phyloP scores from a whole-genome alignment of 2,888 invertebrate genomes.

The Tetranychus piercei region DNA sequence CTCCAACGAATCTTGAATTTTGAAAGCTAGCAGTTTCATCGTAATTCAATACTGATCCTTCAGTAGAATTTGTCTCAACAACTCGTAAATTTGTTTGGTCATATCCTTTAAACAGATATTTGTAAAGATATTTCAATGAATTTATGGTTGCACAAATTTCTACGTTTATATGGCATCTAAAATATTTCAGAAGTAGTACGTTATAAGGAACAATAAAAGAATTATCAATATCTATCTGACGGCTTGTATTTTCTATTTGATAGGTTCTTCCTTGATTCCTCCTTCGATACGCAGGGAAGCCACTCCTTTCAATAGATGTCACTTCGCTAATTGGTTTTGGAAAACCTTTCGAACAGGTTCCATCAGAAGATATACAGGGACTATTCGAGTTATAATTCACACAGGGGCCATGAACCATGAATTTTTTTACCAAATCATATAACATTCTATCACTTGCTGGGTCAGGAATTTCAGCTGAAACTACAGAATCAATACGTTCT shows the following conservation, averaged over 20 bases:
- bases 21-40: conserved; percentile 19
- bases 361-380: conserved; percentile 20
- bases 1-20: conserved; percentile 18
- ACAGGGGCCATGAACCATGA: conserved; percentile 22
- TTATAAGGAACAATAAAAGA: conserved; percentile 21
- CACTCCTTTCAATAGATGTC: neutral
- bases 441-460: neutral
- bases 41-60: too few species aligned
- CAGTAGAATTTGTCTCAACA: neutral
- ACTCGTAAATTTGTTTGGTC: neutral
- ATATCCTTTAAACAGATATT: conserved; percentile 28
- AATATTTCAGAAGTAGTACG: conserved; percentile 5
- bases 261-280: neutral
- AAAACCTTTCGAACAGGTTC: conserved; percentile 19
- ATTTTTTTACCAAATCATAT: conserved; percentile 5
- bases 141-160: conserved; percentile 26
- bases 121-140: conserved; percentile 30
- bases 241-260: neutral
- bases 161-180: conserved; percentile 16
- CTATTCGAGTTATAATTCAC: conserved; percentile 11
- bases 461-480: conserved; percentile 26
- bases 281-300: neutral
- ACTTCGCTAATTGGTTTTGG: conserved; percentile 14
- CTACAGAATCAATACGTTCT: conserved; percentile 24
- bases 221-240: conserved; percentile 14